Base-by-base conservation (phyloP, 2,888 invertebrate species). In the Deilephila porcellus region DNA sequence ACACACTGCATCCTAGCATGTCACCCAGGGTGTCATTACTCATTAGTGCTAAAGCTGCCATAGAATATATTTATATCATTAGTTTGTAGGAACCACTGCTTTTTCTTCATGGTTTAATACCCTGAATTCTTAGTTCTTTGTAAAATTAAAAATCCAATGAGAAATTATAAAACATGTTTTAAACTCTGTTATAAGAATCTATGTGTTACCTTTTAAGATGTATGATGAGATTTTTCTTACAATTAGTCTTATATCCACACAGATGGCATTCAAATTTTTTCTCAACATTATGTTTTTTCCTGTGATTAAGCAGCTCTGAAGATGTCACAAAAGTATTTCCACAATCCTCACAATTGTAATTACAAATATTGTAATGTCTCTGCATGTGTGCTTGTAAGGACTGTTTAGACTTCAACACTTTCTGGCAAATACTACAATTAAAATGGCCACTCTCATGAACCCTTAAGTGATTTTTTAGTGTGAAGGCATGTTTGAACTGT, bases 301-400 rank as follows among this genome's bases (percentile, higher is more conserved):
- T 91, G 74, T 95, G 95, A 77, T 91, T 94, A n/a, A 85, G 76
- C 76, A 95, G 81, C 80, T 95, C 95, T 34, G 94, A 91, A 70
- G 88, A 88, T 62, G 95, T 93, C 3, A 95, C 91, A 88, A 95
- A 95, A 67, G 91, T 92, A 63, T 87, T 87, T 17, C 95, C 95
- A 84, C 95, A 95, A 60, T 91, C 91, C 79, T 95, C 94, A 84
- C 95, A 95, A 74, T 87, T 95, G 74, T 86, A 95, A 79, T 95
- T 93, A 67, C 86, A 86, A 63, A 95, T 89, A 77, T 94, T 94
- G 71, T 90, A 90, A 82, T 95, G 95, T 59, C 95, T 85, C 73
- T 89, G 88, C 85, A 92, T 89, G 75, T 95, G 95, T 67, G 88
- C 88, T 74, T 88, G 86, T 20, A 94, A 82, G 14, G 91, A 88